Conservation (phyloP, 2,888 invertebrate species). For the Cerastis rubricosa region DNA sequence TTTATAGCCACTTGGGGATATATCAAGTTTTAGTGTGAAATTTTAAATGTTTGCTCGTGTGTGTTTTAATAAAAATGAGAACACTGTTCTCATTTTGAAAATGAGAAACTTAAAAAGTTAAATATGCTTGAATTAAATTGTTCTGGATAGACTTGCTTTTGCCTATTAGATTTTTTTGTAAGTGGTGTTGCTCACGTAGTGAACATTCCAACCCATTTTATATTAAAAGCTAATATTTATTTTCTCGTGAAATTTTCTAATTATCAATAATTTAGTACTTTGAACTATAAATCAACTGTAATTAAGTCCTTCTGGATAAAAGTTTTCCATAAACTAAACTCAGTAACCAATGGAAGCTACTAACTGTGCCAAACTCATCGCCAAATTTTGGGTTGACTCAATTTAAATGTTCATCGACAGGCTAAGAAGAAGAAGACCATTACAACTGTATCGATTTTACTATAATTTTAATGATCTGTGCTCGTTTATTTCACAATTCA, state of each 20-base stretch:
- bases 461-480: neutral
- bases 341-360: no score
- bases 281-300: neutral
- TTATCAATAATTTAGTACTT: neutral
- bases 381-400: no score
- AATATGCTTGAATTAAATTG: conserved; percentile 10
- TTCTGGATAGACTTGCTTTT: neutral
- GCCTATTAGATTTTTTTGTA: neutral
- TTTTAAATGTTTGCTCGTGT: conserved; percentile 59
- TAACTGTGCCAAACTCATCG: no score
- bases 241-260: neutral
- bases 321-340: no score
- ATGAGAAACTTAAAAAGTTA: conserved; percentile 29
- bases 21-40: conserved; percentile 55
- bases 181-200: neutral
- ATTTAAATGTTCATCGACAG: no score
- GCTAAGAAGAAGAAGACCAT: no score
- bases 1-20: conserved; percentile 63
- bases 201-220: neutral
- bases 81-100: conserved; percentile 41
- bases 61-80: conserved; percentile 57
- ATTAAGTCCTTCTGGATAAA: no score
- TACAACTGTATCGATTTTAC: neutral
- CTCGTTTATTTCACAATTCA: neutral
- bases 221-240: neutral